These are phyloP conservation scores for Leistus spinibarbis DNA, from an alignment of 2,888 invertebrate genomes.

Conservation along the genomic window DNA sequence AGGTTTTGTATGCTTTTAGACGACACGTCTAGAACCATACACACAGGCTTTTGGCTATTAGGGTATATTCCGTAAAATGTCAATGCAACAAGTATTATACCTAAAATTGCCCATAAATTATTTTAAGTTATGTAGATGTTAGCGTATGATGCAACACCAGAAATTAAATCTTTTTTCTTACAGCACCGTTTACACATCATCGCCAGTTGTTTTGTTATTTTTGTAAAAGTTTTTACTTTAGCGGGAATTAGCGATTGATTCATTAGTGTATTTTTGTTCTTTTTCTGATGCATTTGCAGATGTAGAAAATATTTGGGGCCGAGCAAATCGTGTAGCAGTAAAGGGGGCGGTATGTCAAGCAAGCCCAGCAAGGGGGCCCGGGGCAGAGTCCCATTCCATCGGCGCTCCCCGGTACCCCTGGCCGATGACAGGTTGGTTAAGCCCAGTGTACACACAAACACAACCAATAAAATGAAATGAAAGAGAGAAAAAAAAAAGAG, in stretches of 20 bases:
- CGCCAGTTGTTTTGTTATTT: not conserved
- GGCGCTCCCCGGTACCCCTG: slow-evolving; percentile 61
- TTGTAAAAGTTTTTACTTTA: not conserved
- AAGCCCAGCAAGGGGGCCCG: slow-evolving; percentile 58
- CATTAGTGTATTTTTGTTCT: not conserved
- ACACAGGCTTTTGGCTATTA: too few relatives aligned
- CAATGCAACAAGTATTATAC: not conserved
- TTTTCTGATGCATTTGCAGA: slow-evolving; percentile 47
- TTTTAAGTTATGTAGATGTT: not conserved
- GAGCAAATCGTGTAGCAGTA: slow-evolving; percentile 44
- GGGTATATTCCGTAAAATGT: too few relatives aligned
- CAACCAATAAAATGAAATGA: not conserved
- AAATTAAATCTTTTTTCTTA: not conserved
- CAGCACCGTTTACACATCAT: not conserved
- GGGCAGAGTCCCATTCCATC: slow-evolving; percentile 66
- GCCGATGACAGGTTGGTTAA: slow-evolving; percentile 40
- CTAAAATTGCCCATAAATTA: not conserved
- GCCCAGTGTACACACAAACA: slow-evolving; percentile 4
- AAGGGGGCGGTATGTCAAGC: slow-evolving; percentile 47
- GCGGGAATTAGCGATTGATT: not conserved
- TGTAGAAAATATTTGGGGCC: slow-evolving; percentile 56
- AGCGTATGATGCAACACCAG: not conserved
- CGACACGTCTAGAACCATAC: too few relatives aligned
- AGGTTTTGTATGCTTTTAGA: too few relatives aligned
- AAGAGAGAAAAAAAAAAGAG: not conserved